phyloP scores from a whole-genome alignment of 2,888 invertebrate genomes.

The Meteorus cinctellus region DNA sequence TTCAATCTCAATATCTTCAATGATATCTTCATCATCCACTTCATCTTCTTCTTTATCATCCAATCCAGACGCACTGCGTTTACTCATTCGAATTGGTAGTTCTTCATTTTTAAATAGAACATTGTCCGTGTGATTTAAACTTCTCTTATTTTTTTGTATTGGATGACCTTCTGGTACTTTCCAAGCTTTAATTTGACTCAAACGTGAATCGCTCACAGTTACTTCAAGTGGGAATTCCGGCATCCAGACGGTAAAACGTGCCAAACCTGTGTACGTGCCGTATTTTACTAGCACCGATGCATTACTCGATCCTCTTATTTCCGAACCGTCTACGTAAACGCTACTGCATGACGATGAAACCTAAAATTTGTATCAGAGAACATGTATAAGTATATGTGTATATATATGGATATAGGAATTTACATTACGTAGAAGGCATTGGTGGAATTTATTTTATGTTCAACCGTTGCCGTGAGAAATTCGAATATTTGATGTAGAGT shows the following conservation, averaged over 20 bases:
- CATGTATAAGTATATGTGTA: neutral
- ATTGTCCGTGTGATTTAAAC: slow-evolving; percentile 48
- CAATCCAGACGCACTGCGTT: slow-evolving; percentile 47
- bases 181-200: slow-evolving; percentile 97
- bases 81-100: slow-evolving; percentile 60
- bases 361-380: slow-evolving; percentile 73
- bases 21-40: slow-evolving; percentile 57
- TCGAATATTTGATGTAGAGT: neutral
- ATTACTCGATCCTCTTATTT: slow-evolving; percentile 94
- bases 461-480: neutral
- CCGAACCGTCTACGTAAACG: slow-evolving; percentile 96
- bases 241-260: slow-evolving; percentile 96
- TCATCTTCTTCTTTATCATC: slow-evolving; percentile 57
- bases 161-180: slow-evolving; percentile 87
- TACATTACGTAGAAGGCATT: slow-evolving; percentile 36
- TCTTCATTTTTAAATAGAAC: slow-evolving; percentile 11
- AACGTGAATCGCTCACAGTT: slow-evolving; percentile 88
- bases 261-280: slow-evolving; percentile 91
- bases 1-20: slow-evolving; percentile 56
- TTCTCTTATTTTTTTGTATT: slow-evolving; percentile 70
- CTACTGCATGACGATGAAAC: slow-evolving; percentile 97
- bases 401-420: neutral
- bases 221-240: slow-evolving; percentile 95
- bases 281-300: slow-evolving; percentile 95
- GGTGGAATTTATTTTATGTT: slow-evolving; percentile 34